Conservation (phyloP, 2,113 vertebrate genomes). For the Pseudorasbora parva region DNA sequence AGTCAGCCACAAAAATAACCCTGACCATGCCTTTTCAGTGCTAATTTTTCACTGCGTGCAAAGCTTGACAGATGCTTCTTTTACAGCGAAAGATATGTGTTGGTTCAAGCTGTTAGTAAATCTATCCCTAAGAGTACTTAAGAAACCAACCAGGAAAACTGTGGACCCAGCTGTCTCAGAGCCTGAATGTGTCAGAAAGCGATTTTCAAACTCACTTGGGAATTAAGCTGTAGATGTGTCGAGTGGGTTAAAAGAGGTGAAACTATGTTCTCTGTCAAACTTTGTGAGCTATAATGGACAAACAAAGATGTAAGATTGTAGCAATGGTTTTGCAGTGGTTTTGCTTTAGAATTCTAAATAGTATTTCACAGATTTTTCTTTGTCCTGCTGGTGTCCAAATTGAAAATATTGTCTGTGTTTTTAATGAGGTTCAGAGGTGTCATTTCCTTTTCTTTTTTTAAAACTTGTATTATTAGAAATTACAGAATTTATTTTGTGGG, state of each 20-base stretch:
- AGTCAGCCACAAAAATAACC: too few relatives aligned
- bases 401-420: not conserved
- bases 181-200: not conserved
- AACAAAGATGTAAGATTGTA: not conserved
- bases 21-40: too few relatives aligned
- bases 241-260: slow-evolving; percentile 8
- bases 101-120: too few relatives aligned
- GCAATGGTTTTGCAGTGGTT: not conserved
- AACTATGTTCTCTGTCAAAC: not conserved
- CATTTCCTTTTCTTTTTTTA: not conserved
- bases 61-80: too few relatives aligned
- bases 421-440: not conserved
- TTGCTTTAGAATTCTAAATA: not conserved
- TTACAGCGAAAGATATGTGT: too few relatives aligned
- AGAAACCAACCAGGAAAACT: not conserved
- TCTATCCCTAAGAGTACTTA: not conserved
- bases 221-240: not conserved
- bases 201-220: slow-evolving; percentile 1
- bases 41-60: too few relatives aligned
- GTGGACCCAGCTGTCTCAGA: not conserved
- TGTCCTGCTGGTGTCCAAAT: not conserved
- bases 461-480: too few relatives aligned
- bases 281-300: not conserved
- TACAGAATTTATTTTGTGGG: too few relatives aligned
- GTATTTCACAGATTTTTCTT: not conserved